These are phyloP conservation scores for Agrilus planipennis DNA, from an alignment of 1,140 invertebrate species.

Conservation along the genomic window DNA sequence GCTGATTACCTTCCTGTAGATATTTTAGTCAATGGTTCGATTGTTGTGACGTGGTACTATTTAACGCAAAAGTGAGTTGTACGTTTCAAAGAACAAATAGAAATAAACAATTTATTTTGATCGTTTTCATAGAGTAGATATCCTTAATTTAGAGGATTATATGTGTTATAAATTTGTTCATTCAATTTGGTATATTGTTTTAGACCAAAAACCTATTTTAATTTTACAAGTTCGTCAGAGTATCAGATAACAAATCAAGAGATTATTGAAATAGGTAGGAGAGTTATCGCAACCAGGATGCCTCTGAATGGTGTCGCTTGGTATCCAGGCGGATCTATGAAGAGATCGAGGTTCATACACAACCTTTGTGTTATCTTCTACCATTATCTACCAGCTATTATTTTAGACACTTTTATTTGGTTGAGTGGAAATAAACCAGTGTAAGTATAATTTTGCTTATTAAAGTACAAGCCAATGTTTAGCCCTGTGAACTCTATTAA, in stretches of 20 bases:
- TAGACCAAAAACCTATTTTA: constrained; percentile 44
- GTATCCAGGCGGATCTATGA: neutral
- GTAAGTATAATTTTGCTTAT: no score
- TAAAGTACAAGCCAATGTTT: no score
- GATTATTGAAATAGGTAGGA: constrained; percentile 72
- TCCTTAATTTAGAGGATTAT: no score
- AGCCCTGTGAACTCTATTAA: constrained; percentile 34
- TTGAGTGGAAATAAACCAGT: constrained; percentile 71
- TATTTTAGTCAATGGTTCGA: constrained; percentile 62
- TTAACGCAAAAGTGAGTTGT: neutral
- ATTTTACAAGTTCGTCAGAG: constrained; percentile 62
- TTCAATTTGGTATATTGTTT: constrained; percentile 9
- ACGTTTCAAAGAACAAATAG: neutral
- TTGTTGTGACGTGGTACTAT: constrained; percentile 36
- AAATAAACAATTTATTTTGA: neutral
- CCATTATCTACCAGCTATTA: constrained; percentile 72
- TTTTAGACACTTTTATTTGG: constrained; percentile 63
- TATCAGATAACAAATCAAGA: constrained; percentile 72
- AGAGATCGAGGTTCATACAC: neutral
- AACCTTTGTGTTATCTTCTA: constrained; percentile 51
- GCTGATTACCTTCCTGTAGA: constrained; percentile 84
- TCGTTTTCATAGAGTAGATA: neutral
- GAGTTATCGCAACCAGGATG: constrained; percentile 48
- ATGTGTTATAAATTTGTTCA: neutral
- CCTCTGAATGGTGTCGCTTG: neutral